Evolutionary conservation across 1,140 invertebrate genomes (phyloP).

Genomic region (Bombus breviceps): DNA sequence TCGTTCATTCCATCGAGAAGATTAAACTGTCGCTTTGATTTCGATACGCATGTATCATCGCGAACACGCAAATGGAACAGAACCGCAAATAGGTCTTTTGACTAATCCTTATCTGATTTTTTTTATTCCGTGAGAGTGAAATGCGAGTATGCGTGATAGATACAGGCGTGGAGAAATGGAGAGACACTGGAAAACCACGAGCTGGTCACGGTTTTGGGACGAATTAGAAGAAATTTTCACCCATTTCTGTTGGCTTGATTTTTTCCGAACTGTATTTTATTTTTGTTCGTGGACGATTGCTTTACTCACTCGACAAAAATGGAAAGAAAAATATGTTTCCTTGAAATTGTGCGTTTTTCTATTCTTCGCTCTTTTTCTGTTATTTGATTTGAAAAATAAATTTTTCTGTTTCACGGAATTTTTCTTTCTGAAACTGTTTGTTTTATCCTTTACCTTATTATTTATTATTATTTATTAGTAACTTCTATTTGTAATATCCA

Average conservation of each 20-base stretch:
- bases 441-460: not conserved
- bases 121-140: not conserved
- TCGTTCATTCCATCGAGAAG: slow-evolving; percentile 23
- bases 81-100: not conserved
- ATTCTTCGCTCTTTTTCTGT: not conserved
- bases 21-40: slow-evolving; percentile 50
- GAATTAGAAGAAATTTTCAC: slow-evolving; percentile 23
- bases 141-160: no score
- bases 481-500: no score
- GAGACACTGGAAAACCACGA: not conserved
- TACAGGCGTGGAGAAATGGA: no score
- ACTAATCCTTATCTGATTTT: not conserved
- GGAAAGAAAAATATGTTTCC: not conserved
- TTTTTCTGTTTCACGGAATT: no score
- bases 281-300: not conserved
- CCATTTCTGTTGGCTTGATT: not conserved
- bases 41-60: slow-evolving; percentile 14
- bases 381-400: not conserved
- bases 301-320: not conserved
- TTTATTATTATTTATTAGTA: no score
- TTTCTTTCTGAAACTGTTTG: not conserved
- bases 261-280: slow-evolving; percentile 2
- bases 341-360: not conserved
- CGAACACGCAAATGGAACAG: not conserved
- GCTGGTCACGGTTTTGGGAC: not conserved